Evolutionary conservation across 2,888 invertebrate species (phyloP).

Genomic region (Agapostemon virescens): DNA sequence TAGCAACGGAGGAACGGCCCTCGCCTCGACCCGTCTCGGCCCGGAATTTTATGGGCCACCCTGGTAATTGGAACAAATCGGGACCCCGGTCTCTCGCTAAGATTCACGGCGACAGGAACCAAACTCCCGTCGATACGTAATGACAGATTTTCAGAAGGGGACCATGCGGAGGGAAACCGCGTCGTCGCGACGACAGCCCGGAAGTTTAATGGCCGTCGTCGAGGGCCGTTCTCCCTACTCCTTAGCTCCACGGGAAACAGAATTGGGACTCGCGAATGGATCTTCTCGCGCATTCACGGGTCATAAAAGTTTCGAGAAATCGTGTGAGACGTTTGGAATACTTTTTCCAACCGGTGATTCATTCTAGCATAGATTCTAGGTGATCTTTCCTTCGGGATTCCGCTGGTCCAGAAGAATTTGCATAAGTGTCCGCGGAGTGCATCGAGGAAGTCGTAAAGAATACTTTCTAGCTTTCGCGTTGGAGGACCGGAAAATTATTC

Average conservation of each 20-base stretch:
- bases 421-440: background rate
- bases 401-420: background rate
- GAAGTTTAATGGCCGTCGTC: background rate
- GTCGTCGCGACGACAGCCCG: background rate
- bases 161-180: background rate
- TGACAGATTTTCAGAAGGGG: background rate
- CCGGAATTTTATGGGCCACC: conserved; percentile 50
- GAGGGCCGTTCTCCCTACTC: background rate
- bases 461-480: background rate
- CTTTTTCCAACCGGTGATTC: background rate
- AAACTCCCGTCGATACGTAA: conserved; percentile 11
- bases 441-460: background rate
- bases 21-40: conserved; percentile 17
- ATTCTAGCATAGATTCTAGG: background rate
- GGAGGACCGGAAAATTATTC: background rate
- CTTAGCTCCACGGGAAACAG: background rate
- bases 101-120: conserved; percentile 36
- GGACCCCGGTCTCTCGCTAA: conserved; percentile 18
- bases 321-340: background rate
- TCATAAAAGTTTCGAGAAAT: background rate
- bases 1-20: background rate
- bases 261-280: background rate
- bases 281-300: background rate
- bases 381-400: background rate
- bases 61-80: conserved; percentile 62